phyloP scores from a whole-genome alignment of 2,113 vertebrate genomes.

The Halcyon malimbica region DNA sequence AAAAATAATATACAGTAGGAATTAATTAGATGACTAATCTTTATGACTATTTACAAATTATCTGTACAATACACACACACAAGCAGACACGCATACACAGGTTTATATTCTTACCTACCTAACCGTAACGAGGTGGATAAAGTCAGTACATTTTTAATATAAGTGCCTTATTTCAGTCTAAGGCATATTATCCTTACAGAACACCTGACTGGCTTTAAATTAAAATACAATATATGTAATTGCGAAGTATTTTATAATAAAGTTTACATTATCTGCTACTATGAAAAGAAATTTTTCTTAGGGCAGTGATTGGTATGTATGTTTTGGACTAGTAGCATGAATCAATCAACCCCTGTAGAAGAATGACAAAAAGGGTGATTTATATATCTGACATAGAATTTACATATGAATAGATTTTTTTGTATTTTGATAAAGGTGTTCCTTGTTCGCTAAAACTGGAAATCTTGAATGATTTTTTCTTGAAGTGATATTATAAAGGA shows the following conservation, averaged over 20 bases:
- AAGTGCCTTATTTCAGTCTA: slow-evolving; percentile 33
- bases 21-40: slow-evolving; percentile 30
- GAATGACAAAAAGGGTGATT: slow-evolving; percentile 65
- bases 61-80: background rate
- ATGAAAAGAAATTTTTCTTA: slow-evolving; percentile 56
- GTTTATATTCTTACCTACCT: background rate
- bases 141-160: slow-evolving; percentile 5
- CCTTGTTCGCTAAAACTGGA: slow-evolving; percentile 65
- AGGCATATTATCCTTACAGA: slow-evolving; percentile 44
- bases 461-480: slow-evolving; percentile 64
- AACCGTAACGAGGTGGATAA: slow-evolving; percentile 29
- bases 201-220: slow-evolving; percentile 60
- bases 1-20: slow-evolving; percentile 38
- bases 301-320: slow-evolving; percentile 51
- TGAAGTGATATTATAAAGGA: slow-evolving; percentile 45
- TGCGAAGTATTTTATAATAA: slow-evolving; percentile 66
- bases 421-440: slow-evolving; percentile 68
- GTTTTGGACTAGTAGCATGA: slow-evolving; percentile 62
- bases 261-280: slow-evolving; percentile 65
- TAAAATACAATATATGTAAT: slow-evolving; percentile 67
- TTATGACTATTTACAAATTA: background rate
- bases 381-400: slow-evolving; percentile 71
- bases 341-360: slow-evolving; percentile 68
- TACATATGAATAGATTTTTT: slow-evolving; percentile 68
- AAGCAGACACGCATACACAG: background rate